Evolutionary conservation across 2,888 invertebrate genomes (phyloP).

Genomic region (Hyposoter didymator): DNA sequence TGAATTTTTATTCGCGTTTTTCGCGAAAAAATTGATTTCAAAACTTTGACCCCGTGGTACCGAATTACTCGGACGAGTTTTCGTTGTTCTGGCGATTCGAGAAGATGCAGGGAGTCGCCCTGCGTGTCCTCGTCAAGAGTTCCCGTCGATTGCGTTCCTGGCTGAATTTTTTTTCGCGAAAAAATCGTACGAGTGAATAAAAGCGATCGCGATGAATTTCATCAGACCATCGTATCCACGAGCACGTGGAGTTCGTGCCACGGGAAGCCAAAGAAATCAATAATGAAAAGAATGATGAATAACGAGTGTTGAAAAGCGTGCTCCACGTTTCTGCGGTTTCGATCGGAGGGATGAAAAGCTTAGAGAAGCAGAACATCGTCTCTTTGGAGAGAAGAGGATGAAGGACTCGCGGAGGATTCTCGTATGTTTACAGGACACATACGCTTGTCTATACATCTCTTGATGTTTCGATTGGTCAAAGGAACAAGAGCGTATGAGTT

Average conservation of each 20-base stretch:
- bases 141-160: no score
- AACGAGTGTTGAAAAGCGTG: conserved; percentile 41
- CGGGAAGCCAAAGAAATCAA: conserved; percentile 38
- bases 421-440: not conserved
- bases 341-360: conserved; percentile 33
- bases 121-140: no score
- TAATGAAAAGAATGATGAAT: conserved; percentile 30
- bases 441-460: not conserved
- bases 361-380: not conserved
- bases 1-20: no score
- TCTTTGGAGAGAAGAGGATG: not conserved
- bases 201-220: not conserved
- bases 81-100: no score
- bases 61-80: no score
- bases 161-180: no score
- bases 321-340: conserved; percentile 15
- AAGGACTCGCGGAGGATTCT: not conserved
- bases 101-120: no score
- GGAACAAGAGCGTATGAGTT: not conserved
- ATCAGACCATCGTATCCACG: not conserved
- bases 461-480: not conserved
- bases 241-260: conserved; percentile 27
- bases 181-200: not conserved
- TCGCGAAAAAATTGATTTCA: no score
- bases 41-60: no score